Evolutionary conservation across 1,140 invertebrate genomes (phyloP).

Genomic region (Belonocnema kinseyi): DNA sequence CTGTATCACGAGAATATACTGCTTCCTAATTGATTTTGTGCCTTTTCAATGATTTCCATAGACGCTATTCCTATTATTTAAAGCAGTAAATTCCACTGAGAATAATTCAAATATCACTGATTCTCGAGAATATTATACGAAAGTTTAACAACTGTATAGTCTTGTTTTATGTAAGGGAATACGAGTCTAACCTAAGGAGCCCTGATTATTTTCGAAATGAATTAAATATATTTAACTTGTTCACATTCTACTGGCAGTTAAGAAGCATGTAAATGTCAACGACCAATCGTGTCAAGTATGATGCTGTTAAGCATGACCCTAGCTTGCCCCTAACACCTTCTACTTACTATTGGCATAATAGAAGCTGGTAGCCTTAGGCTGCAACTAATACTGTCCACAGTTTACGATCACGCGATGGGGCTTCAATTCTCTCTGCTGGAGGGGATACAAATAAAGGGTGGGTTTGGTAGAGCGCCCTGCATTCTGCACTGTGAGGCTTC

Average conservation of each 20-base stretch:
- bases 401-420: slow-evolving; percentile 52
- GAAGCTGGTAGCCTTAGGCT: slow-evolving; percentile 44
- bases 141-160: no score
- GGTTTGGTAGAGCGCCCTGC: slow-evolving; percentile 13
- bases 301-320: slow-evolving; percentile 57
- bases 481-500: slow-evolving; percentile 56
- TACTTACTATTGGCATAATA: slow-evolving; percentile 54
- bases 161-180: no score
- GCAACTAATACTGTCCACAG: slow-evolving; percentile 49
- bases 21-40: no score
- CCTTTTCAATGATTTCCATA: no score
- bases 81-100: no score
- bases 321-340: slow-evolving; percentile 39
- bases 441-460: slow-evolving; percentile 32
- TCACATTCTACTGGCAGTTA: background rate
- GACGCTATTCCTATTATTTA: no score
- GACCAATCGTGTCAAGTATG: slow-evolving; percentile 53
- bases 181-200: no score
- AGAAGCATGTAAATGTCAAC: slow-evolving; percentile 15
- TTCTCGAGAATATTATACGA: no score
- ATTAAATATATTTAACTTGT: background rate
- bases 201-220: no score
- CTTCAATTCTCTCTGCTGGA: slow-evolving; percentile 50
- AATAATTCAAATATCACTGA: no score
- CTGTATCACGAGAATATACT: no score